Evolutionary conservation across 2,888 invertebrate species (phyloP).

Genomic region (Cordilura impudica): DNA sequence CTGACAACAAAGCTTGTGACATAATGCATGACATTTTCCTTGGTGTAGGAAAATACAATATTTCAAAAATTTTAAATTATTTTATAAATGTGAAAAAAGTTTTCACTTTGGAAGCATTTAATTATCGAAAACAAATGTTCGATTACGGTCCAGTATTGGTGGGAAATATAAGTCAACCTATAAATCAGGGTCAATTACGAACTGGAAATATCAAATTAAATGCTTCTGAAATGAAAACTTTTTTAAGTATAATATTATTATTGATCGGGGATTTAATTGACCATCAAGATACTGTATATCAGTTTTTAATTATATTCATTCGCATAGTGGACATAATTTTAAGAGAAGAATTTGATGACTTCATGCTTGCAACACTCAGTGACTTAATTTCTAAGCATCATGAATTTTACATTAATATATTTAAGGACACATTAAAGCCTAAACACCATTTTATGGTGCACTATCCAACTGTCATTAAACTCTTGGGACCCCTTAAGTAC

Average conservation of each 20-base stretch:
- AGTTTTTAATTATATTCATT: slow-evolving; percentile 48
- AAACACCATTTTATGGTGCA: no score
- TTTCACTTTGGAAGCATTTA: slow-evolving; percentile 52
- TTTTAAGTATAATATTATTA: slow-evolving; percentile 53
- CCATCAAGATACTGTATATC: slow-evolving; percentile 51
- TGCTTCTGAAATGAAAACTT: slow-evolving; percentile 43
- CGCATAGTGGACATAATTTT: no score
- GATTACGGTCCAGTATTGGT: slow-evolving; percentile 25
- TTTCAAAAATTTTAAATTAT: slow-evolving; percentile 58
- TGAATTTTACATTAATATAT: no score
- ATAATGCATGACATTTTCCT: slow-evolving; percentile 60
- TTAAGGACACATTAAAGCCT: no score
- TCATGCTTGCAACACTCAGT: no score
- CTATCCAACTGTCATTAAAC: no score
- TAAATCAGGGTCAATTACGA: slow-evolving; percentile 25
- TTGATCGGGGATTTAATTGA: no score
- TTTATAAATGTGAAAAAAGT: slow-evolving; percentile 58
- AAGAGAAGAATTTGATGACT: no score
- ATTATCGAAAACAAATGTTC: slow-evolving; percentile 53
- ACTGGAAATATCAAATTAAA: slow-evolving; percentile 29
- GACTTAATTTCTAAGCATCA: no score
- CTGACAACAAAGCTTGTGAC: slow-evolving; percentile 56
- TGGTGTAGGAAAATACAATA: slow-evolving; percentile 57
- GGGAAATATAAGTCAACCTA: slow-evolving; percentile 51
- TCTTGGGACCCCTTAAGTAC: no score